phyloP scores from a whole-genome alignment of 37 sponge, comb jelly and placozoan genomes.

The Tethya wilhelma region DNA sequence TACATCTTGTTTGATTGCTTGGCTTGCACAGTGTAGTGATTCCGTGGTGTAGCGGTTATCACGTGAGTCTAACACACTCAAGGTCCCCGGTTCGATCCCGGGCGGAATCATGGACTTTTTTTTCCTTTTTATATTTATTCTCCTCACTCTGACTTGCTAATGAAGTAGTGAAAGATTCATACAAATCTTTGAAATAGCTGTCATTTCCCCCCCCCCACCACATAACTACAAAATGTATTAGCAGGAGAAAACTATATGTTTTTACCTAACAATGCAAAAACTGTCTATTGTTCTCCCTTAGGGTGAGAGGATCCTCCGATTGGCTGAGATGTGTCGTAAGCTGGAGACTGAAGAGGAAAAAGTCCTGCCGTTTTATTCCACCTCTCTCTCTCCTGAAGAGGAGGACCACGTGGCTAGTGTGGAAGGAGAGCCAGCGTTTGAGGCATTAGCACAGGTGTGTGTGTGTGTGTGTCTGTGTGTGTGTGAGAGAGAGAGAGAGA shows the following conservation, averaged over 20 bases:
- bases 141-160: no score
- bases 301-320: constrained; percentile 79
- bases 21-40: constrained; percentile 7
- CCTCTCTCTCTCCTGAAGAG: constrained; percentile 83
- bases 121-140: constrained; percentile 8
- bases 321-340: constrained; percentile 96
- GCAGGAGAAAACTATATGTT: not conserved
- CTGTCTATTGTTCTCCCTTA: constrained; percentile 8
- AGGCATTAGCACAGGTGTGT: constrained; percentile 77
- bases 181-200: not conserved
- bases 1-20: not conserved
- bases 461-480: no score
- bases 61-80: constrained; percentile 74
- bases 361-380: constrained; percentile 93
- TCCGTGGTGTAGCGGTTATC: constrained; percentile 71
- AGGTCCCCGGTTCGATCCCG: constrained; percentile 71
- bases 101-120: constrained; percentile 50
- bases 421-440: constrained; percentile 54
- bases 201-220: not conserved
- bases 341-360: constrained; percentile 99
- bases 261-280: not conserved
- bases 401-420: constrained; percentile 54
- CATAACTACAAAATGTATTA: not conserved
- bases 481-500: no score
- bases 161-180: no score